A percentile compares a stretch with the other conserved stretches of the same genome.
These are phyloP conservation scores for Hoplias malabaricus DNA, from an alignment of 2,113 vertebrate genomes.

Conservation along the genomic window DNA sequence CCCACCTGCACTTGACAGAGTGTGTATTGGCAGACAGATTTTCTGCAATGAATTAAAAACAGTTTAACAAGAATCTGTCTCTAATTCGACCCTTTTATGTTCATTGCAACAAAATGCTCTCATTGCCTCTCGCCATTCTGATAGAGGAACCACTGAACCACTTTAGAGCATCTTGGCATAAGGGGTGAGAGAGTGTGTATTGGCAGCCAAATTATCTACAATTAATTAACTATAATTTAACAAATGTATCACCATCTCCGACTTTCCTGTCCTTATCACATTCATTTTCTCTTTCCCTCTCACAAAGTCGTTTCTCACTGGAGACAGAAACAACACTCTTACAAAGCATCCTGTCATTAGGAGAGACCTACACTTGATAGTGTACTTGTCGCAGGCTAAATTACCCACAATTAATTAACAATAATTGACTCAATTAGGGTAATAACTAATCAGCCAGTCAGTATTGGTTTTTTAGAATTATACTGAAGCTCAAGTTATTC, in stretches of 20 bases:
- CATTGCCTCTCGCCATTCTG: too few species aligned
- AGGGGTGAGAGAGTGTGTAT: background rate
- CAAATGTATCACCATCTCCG: background rate
- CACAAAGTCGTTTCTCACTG: background rate
- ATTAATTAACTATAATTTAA: background rate
- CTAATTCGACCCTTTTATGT: too few species aligned
- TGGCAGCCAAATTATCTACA: background rate
- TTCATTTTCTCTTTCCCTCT: background rate
- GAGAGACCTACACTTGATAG: conserved; percentile 4
- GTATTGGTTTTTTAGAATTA: background rate
- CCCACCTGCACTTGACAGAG: too few species aligned
- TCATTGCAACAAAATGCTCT: too few species aligned
- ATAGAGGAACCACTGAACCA: too few species aligned
- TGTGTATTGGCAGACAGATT: background rate
- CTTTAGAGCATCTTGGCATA: too few species aligned
- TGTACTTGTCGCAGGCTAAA: background rate
- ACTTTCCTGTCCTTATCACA: background rate
- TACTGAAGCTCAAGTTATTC: background rate
- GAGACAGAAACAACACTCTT: background rate
- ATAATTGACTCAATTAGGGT: conserved; percentile 17
- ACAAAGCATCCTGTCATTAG: background rate
- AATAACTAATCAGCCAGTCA: conserved; percentile 14
- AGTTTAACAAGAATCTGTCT: background rate
- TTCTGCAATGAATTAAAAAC: background rate
- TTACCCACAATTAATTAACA: conserved; percentile 30